A percentile compares a stretch with the other conserved stretches of the same genome.
These are phyloP conservation scores for Decapterus maruadsi DNA, from an alignment of 2,797 vertebrate genomes.

Conservation along the genomic window DNA sequence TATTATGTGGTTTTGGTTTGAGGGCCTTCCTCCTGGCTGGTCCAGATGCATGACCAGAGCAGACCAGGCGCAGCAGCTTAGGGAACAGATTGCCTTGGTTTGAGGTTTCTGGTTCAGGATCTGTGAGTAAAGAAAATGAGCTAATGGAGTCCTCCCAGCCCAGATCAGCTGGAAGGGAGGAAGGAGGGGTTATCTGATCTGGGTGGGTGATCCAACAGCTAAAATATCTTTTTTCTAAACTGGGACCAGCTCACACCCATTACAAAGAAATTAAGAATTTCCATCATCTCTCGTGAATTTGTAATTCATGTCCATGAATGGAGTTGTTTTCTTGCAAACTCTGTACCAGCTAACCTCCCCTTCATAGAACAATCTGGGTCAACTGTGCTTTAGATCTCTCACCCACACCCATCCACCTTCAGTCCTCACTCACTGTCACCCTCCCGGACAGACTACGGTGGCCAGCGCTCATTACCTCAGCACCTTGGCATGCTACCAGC, in stretches of 20 bases:
- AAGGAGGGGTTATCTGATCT: constrained; percentile 31
- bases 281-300: constrained; percentile 10
- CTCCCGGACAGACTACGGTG: constrained; percentile 35
- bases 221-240: constrained; percentile 20
- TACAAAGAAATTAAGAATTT: constrained; percentile 22
- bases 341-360: constrained; percentile 1
- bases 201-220: constrained; percentile 43
- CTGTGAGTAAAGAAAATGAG: constrained; percentile 43
- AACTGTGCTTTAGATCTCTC: constrained; percentile 40
- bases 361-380: constrained; percentile 55
- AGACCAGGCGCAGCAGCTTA: constrained; percentile 37
- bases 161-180: constrained; percentile 14
- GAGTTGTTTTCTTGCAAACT: constrained; percentile 29
- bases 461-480: constrained; percentile 75
- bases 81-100: constrained; percentile 62
- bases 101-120: constrained; percentile 68
- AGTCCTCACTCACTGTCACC: constrained; percentile 55
- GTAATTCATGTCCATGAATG: constrained; percentile 44
- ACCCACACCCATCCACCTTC: constrained; percentile 45
- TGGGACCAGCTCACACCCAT: constrained; percentile 4
- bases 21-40: constrained; percentile 50
- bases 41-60: constrained; percentile 61
- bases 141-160: constrained; percentile 36
- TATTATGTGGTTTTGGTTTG: constrained; percentile 66
- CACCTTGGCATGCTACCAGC: constrained; percentile 72